Evolutionary conservation across 1,140 invertebrate species (phyloP), one percentile per base, ranked within the genome.

Genomic region (Eueides isabella): DNA sequence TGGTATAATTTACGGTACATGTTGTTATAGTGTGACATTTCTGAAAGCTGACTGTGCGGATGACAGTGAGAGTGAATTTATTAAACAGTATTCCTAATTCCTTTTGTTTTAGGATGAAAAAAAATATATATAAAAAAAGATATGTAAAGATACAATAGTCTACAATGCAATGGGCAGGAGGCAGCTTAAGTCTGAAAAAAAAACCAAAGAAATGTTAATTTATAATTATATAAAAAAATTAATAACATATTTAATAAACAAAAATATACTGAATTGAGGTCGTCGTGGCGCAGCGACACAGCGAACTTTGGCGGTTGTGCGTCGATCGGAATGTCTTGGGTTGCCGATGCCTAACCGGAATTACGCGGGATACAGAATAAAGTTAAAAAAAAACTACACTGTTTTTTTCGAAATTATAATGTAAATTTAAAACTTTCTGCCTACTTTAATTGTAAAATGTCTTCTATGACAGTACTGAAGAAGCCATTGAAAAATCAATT

Each of bases 1-100:
- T 68, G 66, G 72, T 74, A 74, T 63, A 35, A 74, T 35, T 48
- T 68, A 67, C 72, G 72, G 66, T 68, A 68, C 66, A 33, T 74
- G 14, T 70, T 55, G n/a, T 70, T 70, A 70, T 70, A 63, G 14
- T 31, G 61, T 31, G 16, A 63, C 61, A 63, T 63, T 63, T 63
- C 29, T 63, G 23, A 55, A 55, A 55, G 48, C 48, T 55, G 48
- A 55, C 48, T 55, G 48, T 55, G n/a, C 48, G 6, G 4, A 55
- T 55, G 48, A 55, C 48, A 55, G 48, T 55, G 19, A 55, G 48
- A 55, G 48, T 55, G 48, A 26, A 55, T 26, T 7, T 19, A 19
- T 55, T 23, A 9, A 55, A 55, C 16, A n/a, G 23, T 55, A 55
- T 26, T 55, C 48, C 48, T 12, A 23, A 55, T 12, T 55, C 48